Percentiles rank a stretch among this genome's conserved stretches.
Conservation (phyloP, 2,797 vertebrate genomes). For the Iguana delicatissima region DNA sequence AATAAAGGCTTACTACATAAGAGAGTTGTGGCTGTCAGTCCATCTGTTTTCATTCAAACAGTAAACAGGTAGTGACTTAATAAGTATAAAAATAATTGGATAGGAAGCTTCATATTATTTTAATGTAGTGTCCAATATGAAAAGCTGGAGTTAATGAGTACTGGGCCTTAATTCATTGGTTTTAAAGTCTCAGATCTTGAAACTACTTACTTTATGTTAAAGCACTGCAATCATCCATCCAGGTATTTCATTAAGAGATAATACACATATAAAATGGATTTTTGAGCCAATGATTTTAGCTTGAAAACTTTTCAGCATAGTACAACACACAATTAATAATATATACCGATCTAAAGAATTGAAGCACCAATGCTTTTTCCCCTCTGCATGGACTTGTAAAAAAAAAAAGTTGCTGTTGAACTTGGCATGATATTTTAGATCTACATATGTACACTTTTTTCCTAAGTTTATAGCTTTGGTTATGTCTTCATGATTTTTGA, state of each 20-base stretch:
- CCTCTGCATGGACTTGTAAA: constrained; percentile 46
- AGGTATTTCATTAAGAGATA: constrained; percentile 70
- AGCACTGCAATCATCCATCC: constrained; percentile 67
- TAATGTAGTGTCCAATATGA: constrained; percentile 19
- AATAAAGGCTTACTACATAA: constrained; percentile 51
- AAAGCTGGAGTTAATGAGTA: neutral
- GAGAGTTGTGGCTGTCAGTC: neutral
- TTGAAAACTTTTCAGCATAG: constrained; percentile 65
- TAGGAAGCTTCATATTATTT: constrained; percentile 25
- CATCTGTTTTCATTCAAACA: neutral
- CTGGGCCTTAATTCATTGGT: constrained; percentile 16
- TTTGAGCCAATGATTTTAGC: constrained; percentile 58
- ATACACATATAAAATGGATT: constrained; percentile 62
- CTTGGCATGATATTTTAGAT: constrained; percentile 63
- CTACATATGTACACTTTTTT: constrained; percentile 54
- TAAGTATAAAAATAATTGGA: constrained; percentile 11
- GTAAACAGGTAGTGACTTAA: constrained; percentile 15
- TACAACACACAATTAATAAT: constrained; percentile 71
- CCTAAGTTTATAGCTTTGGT: constrained; percentile 71
- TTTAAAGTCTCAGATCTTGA: constrained; percentile 48
- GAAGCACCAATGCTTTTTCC: constrained; percentile 64
- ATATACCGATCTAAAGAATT: constrained; percentile 69
- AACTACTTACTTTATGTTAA: constrained; percentile 63
- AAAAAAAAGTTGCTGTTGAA: constrained; percentile 57
- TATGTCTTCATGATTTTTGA: constrained; percentile 64